Base-by-base conservation (phyloP, 1,140 invertebrate genomes). In the Cherax quadricarinatus region DNA sequence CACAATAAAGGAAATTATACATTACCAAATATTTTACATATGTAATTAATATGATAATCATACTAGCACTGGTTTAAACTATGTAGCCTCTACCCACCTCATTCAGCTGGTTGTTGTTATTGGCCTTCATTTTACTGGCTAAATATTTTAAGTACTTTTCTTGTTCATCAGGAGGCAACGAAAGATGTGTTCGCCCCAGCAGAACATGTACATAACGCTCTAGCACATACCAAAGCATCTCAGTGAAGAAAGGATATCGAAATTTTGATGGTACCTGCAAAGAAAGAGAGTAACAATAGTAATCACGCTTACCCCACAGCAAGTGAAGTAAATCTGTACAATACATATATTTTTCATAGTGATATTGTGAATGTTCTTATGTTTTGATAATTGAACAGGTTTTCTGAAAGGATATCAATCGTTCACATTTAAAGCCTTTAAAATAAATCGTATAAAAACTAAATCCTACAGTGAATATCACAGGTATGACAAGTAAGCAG, bases 221-320 rank as follows among this genome's bases (percentile, higher is more conserved):
- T 66, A 99, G 95, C 3, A 99, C 98, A 95, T 99, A 99, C 99
- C 99, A 99, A 48, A 99, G 95, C 97, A 99, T 99, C 96, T 99
- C 98, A 7, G 98, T 98, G 95, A 99, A 99, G 95, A 99, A 99
- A 21, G 99, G 99, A 95, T 99, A 99, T 0, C 98, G 96, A 95
- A 99, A 99, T 96, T 99, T 99, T 94, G 98, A 97, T 3, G 98
- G 98, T 57, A 99, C 98, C 97, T 98, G 95, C 18, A 94, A 89
- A 51, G 51, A 41, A 51, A 66, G 6, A 60, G 57, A 60, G 9
- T 10, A 60, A 60, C 57, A 60, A 60, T 10, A 41, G 30, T 41
- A 41, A 41, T 41, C 30, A 41, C 2, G 30, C 30, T 41, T 41
- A 41, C 0, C 30, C 30, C 30, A 41, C 30, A 41, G 30, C 30